A percentile compares a stretch with the other conserved stretches of the same genome.
These are phyloP conservation scores for Dasysyrphus albostriatus DNA, from an alignment of 2,888 invertebrate species.

Conservation along the genomic window DNA sequence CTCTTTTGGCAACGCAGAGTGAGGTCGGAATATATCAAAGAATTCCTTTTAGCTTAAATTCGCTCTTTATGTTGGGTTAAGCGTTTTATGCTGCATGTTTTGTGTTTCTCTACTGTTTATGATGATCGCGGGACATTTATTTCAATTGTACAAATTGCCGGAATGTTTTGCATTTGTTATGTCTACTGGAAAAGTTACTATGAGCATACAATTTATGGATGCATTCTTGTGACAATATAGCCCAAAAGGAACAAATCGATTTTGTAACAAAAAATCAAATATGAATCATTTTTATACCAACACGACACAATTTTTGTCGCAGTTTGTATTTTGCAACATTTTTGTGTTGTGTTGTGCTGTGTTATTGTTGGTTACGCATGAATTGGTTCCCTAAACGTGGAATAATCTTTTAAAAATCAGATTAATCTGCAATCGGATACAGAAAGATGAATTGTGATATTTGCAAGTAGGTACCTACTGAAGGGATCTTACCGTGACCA, in stretches of 20 bases:
- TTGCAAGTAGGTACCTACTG: no score
- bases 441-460: no score
- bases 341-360: neutral
- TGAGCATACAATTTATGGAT: slow-evolving; percentile 49
- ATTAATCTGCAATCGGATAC: neutral
- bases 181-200: neutral
- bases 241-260: slow-evolving; percentile 30
- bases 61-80: slow-evolving; percentile 9
- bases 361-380: slow-evolving; percentile 47
- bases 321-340: slow-evolving; percentile 48
- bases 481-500: no score
- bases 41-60: slow-evolving; percentile 54
- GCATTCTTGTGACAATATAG: slow-evolving; percentile 43
- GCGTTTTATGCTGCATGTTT: slow-evolving; percentile 21
- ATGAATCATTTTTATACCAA: slow-evolving; percentile 57
- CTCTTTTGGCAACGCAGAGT: neutral
- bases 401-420: slow-evolving; percentile 28
- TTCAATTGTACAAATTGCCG: slow-evolving; percentile 74
- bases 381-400: slow-evolving; percentile 69
- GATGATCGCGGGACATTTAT: slow-evolving; percentile 72
- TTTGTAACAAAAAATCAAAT: slow-evolving; percentile 58
- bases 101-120: slow-evolving; percentile 46
- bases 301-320: slow-evolving; percentile 41
- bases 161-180: slow-evolving; percentile 65
- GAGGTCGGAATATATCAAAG: slow-evolving; percentile 73